phyloP scores from a whole-genome alignment of 2,113 vertebrate species.

The Harpagus bidentatus region DNA sequence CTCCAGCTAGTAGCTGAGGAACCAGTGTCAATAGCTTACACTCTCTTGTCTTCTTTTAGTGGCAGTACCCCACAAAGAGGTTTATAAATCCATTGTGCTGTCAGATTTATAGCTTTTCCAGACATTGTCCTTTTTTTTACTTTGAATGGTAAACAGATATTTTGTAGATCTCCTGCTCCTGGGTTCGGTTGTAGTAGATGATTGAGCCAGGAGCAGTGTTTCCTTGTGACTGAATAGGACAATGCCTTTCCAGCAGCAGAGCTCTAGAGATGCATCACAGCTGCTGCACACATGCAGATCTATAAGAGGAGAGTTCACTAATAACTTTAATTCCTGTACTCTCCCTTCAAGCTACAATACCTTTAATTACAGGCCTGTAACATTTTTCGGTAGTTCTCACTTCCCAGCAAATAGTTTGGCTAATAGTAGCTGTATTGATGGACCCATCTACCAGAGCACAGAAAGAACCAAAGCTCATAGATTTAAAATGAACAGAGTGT shows the following conservation, averaged over 20 bases:
- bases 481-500: conserved; percentile 77
- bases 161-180: background rate
- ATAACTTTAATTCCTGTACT: background rate
- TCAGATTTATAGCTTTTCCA: background rate
- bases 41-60: background rate
- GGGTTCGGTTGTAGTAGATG: background rate
- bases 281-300: background rate
- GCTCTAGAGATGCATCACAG: background rate
- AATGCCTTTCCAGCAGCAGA: background rate
- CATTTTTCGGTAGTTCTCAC: conserved; percentile 26
- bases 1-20: background rate
- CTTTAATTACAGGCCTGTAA: conserved; percentile 43
- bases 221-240: background rate
- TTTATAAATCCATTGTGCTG: background rate
- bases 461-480: conserved; percentile 59
- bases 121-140: background rate
- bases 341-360: background rate
- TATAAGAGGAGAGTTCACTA: background rate
- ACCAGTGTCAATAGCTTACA: background rate
- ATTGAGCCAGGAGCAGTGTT: background rate
- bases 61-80: background rate
- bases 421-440: conserved; percentile 63
- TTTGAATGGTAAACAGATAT: background rate
- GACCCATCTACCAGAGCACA: conserved; percentile 37
- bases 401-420: conserved; percentile 33